Conservation (phyloP, 2,113 vertebrate species). For the Sceloporus tristichus region DNA sequence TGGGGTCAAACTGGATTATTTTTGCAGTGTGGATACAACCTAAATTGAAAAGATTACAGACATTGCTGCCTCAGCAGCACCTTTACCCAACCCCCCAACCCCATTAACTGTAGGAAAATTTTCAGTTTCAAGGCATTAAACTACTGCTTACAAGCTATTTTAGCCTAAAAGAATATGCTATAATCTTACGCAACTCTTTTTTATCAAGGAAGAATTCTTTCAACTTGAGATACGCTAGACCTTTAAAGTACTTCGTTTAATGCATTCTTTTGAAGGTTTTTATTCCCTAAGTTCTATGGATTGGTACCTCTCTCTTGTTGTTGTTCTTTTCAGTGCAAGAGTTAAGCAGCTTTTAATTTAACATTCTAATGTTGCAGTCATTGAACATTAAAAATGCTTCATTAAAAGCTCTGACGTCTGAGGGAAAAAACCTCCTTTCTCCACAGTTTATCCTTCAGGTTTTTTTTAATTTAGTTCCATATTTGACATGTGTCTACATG, state of each 20-base stretch:
- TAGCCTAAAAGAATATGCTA: background rate
- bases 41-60: background rate
- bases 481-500: background rate
- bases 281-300: background rate
- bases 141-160: background rate
- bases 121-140: background rate
- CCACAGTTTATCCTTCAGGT: too few relatives aligned
- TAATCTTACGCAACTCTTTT: background rate
- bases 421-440: background rate
- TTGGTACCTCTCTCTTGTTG: background rate
- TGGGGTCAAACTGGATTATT: too few relatives aligned
- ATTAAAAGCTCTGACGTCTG: background rate
- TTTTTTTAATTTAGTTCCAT: background rate
- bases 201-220: background rate
- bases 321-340: background rate
- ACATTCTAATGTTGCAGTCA: background rate
- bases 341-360: background rate
- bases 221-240: background rate
- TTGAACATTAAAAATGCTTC: background rate
- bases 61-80: background rate
- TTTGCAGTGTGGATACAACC: too few relatives aligned
- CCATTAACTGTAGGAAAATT: background rate
- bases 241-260: background rate
- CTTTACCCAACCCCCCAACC: too few relatives aligned
- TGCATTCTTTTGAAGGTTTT: background rate